Base-by-base conservation (phyloP, 2,113 vertebrate species). In the Tauraco erythrolophus region DNA sequence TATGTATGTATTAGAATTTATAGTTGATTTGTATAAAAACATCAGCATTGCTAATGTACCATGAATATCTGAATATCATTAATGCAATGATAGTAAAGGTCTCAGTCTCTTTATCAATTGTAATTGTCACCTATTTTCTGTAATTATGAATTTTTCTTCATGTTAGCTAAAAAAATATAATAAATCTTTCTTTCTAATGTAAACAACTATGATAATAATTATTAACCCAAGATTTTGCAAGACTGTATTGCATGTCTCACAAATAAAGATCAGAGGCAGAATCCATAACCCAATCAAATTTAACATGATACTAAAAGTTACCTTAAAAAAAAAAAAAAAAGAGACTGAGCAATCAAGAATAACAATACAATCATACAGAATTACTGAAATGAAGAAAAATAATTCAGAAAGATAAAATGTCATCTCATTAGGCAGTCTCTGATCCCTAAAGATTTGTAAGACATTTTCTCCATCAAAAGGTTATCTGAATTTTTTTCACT, bases 301-400 rank as follows among this genome's bases (percentile, higher is more conserved):
- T 15, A 77, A 24, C 11, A 23, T 31, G 24, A 64, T 18, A 41
- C 1, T 5, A 76, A 48, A 60, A 45, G 3, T 25, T 56, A 25
- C 12, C 24, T 80, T 11, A 62, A 6, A 62, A 19, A 50, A 85
- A 80, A 93, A 50, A 66, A 51, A 35, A n/a, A 24, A 6, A 57
- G 5, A 37, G 33, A 39, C 2, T 39, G 28, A 83, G 3, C 9
- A 76, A 50, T 41, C 15, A 54, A 64, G 46, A 78, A 43, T 5
- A 62, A 16, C 3, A 51, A 25, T 4, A 75, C 0, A 0, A 46
- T 16, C 24, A 66, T 25, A 7, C 4, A 43, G 10, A 84, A 88
- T 24, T 74, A 31, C 3, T 84, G n/a, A 2, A 82, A n/a, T 24
- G 7, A 78, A 51, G 6, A 85, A 85, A 90, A 71, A n/a, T 7